Conservation (phyloP, 2,797 vertebrate species). For the Sebastes vulpes region DNA sequence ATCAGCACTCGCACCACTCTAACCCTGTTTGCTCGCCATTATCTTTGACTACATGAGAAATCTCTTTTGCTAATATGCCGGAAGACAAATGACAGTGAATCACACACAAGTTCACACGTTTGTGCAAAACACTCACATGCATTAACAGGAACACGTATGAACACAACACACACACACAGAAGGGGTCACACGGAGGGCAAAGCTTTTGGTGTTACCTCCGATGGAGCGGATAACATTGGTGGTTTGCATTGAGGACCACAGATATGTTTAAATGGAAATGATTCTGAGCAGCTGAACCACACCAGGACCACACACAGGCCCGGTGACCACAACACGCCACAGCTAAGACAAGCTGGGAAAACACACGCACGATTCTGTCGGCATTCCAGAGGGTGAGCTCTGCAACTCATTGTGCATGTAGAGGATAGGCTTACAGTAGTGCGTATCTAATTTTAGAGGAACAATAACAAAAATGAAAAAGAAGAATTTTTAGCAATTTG, state of each 20-base stretch:
- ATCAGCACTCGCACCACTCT: slow-evolving; percentile 62
- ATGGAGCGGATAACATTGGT: slow-evolving; percentile 68
- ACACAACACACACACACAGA: slow-evolving; percentile 5
- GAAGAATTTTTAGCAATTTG: neutral
- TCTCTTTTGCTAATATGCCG: slow-evolving; percentile 21
- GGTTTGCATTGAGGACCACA: slow-evolving; percentile 74
- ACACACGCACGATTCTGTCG: slow-evolving; percentile 54
- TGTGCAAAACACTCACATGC: slow-evolving; percentile 18
- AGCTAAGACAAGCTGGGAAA: slow-evolving; percentile 75
- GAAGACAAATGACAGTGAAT: slow-evolving; percentile 51
- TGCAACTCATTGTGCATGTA: slow-evolving; percentile 12
- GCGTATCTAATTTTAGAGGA: slow-evolving; percentile 10
- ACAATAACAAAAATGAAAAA: neutral
- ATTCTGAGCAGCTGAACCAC: slow-evolving; percentile 77
- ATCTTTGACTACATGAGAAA: slow-evolving; percentile 60
- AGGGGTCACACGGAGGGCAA: slow-evolving; percentile 66
- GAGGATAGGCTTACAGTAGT: slow-evolving; percentile 17
- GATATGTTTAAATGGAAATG: slow-evolving; percentile 81
- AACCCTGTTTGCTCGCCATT: slow-evolving; percentile 57
- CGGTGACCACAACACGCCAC: slow-evolving; percentile 70
- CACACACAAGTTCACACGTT: slow-evolving; percentile 46
- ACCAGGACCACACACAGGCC: slow-evolving; percentile 81
- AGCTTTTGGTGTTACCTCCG: slow-evolving; percentile 68
- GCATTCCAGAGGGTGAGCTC: slow-evolving; percentile 47
- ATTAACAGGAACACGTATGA: slow-evolving; percentile 4